Percentiles rank a stretch among this genome's conserved stretches.
Conservation (phyloP, 2,888 invertebrate species). For the Aquatica leii region DNA sequence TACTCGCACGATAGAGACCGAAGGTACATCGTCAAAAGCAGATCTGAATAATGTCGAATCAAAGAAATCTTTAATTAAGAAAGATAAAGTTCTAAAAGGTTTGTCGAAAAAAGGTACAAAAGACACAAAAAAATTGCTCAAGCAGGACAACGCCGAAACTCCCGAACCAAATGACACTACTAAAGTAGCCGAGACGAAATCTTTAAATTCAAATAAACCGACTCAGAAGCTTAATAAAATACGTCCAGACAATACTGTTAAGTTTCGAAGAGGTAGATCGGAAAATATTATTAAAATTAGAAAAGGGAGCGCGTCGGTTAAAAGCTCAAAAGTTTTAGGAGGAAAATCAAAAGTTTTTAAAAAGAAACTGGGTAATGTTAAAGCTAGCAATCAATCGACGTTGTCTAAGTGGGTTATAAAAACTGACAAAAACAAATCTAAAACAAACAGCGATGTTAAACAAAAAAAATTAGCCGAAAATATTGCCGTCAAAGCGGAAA, state of each 20-base stretch:
- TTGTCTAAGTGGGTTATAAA: slow-evolving; percentile 52
- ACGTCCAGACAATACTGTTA: not conserved
- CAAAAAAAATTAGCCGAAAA: slow-evolving; percentile 13
- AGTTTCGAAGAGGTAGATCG: not conserved
- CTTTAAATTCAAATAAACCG: not conserved
- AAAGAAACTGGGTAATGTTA: not conserved
- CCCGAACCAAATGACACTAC: too few relatives aligned
- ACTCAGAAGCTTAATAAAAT: not conserved
- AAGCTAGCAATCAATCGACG: slow-evolving; percentile 42
- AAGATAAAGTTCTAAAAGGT: too few relatives aligned
- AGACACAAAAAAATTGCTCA: too few relatives aligned
- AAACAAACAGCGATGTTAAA: not conserved
- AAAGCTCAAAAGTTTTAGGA: not conserved
- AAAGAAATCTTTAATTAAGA: too few relatives aligned
- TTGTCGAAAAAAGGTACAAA: too few relatives aligned
- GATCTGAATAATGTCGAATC: too few relatives aligned
- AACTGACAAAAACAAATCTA: slow-evolving; percentile 31
- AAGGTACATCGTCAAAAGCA: too few relatives aligned
- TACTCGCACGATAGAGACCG: too few relatives aligned
- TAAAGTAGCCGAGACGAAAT: too few relatives aligned
- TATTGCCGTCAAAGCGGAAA: slow-evolving; percentile 29
- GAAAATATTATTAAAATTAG: not conserved
- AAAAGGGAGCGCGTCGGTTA: not conserved
- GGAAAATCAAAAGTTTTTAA: slow-evolving; percentile 9
- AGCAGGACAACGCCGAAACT: too few relatives aligned